phyloP scores from a whole-genome alignment of 2,113 vertebrate genomes.

The Heteronetta atricapilla region DNA sequence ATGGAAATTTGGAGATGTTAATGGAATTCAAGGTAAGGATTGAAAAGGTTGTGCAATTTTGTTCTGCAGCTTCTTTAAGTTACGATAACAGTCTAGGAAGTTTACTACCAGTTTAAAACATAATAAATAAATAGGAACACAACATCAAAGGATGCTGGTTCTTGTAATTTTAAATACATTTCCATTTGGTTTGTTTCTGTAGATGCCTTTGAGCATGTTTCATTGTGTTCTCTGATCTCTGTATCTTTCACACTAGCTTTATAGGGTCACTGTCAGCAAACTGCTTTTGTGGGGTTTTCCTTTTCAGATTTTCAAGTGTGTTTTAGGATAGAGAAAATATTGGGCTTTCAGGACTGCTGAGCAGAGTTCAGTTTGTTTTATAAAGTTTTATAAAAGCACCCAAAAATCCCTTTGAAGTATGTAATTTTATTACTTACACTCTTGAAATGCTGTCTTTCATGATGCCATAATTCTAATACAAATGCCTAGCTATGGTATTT shows the following conservation, averaged over 20 bases:
- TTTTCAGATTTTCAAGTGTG: neutral
- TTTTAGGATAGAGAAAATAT: neutral
- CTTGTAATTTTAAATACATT: neutral
- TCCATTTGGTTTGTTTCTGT: neutral
- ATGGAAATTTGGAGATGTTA: neutral
- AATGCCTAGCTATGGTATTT: neutral
- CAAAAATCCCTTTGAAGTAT: neutral
- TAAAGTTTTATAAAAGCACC: neutral
- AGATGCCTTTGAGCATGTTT: neutral
- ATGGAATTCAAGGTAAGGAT: neutral
- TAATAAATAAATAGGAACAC: neutral
- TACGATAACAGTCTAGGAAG: neutral
- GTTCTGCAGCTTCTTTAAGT: neutral
- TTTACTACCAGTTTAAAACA: neutral
- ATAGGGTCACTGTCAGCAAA: neutral
- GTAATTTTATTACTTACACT: neutral
- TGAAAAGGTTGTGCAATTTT: neutral
- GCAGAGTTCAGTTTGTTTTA: neutral
- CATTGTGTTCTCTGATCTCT: neutral
- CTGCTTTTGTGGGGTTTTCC: neutral
- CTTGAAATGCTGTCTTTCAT: neutral
- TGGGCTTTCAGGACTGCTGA: neutral
- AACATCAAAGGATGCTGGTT: constrained; percentile 1
- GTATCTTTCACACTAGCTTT: neutral
- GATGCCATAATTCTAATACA: neutral